These are phyloP conservation scores for Drosophila leonis DNA, from an alignment of 2,888 invertebrate genomes.

Conservation along the genomic window DNA sequence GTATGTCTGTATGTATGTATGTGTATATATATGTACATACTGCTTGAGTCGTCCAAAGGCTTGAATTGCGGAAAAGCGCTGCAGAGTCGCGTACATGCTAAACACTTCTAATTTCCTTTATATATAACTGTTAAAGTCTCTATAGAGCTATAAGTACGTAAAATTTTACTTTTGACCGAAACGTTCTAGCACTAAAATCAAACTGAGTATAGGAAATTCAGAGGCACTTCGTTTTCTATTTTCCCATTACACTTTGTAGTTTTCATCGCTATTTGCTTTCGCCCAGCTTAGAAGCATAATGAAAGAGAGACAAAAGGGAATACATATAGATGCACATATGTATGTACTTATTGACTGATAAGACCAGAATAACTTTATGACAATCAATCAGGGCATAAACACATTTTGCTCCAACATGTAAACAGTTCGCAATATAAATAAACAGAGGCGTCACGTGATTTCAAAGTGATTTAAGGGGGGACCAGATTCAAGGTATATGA, in stretches of 20 bases:
- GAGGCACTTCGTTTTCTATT: constrained; percentile 38
- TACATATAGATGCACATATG: neutral
- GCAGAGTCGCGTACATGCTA: constrained; percentile 45
- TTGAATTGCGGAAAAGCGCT: constrained; percentile 29
- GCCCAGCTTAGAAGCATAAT: constrained; percentile 20
- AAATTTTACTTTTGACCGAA: constrained; percentile 37
- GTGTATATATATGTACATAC: constrained; percentile 2
- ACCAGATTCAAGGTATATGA: neutral
- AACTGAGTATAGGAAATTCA: constrained; percentile 44
- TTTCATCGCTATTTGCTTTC: constrained; percentile 41
- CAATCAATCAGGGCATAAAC: constrained; percentile 55
- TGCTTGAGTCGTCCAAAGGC: constrained; percentile 52
- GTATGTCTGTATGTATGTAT: neutral
- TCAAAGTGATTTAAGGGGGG: neutral
- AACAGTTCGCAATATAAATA: constrained; percentile 42
- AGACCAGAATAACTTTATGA: constrained; percentile 37
- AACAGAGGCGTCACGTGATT: constrained; percentile 27
- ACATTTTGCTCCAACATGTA: constrained; percentile 52
- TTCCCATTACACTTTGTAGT: constrained; percentile 46
- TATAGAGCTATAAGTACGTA: neutral
- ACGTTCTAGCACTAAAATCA: constrained; percentile 30
- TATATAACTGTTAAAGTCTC: neutral
- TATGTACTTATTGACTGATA: constrained; percentile 33
- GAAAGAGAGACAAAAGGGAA: constrained; percentile 22
- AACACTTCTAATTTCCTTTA: constrained; percentile 10